Percentiles rank a stretch among this genome's conserved stretches.
phyloP scores from a whole-genome alignment of 2,888 invertebrate species.

The Syrista parreyssii region DNA sequence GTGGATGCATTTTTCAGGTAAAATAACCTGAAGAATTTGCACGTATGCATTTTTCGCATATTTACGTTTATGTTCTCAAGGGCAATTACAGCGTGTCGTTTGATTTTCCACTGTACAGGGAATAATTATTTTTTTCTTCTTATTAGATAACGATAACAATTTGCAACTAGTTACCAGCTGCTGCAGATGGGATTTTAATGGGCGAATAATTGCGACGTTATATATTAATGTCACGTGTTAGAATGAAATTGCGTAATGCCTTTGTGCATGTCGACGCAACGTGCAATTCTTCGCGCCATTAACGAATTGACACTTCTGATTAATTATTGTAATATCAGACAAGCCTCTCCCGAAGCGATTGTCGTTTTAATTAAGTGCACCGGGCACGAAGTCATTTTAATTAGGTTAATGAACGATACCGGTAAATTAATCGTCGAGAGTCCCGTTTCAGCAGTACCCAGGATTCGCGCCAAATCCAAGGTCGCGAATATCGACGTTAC shows the following conservation, averaged over 20 bases:
- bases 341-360: slow-evolving; percentile 1
- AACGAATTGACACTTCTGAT: slow-evolving; percentile 23
- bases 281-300: not conserved
- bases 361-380: not conserved
- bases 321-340: not conserved
- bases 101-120: not conserved
- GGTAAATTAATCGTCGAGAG: slow-evolving; percentile 9
- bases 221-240: not conserved
- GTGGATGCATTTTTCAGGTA: too few relatives aligned
- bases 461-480: not conserved
- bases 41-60: too few relatives aligned
- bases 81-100: not conserved
- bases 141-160: not conserved
- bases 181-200: not conserved
- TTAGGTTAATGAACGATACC: slow-evolving; percentile 25
- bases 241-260: not conserved
- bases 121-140: not conserved
- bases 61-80: too few relatives aligned
- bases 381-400: slow-evolving; percentile 13
- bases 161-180: not conserved
- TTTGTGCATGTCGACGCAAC: not conserved
- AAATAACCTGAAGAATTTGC: too few relatives aligned
- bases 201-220: not conserved
- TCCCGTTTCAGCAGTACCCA: not conserved
- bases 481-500: not conserved